phyloP scores from a whole-genome alignment of 1,140 invertebrate genomes.

The Atta colombica region DNA sequence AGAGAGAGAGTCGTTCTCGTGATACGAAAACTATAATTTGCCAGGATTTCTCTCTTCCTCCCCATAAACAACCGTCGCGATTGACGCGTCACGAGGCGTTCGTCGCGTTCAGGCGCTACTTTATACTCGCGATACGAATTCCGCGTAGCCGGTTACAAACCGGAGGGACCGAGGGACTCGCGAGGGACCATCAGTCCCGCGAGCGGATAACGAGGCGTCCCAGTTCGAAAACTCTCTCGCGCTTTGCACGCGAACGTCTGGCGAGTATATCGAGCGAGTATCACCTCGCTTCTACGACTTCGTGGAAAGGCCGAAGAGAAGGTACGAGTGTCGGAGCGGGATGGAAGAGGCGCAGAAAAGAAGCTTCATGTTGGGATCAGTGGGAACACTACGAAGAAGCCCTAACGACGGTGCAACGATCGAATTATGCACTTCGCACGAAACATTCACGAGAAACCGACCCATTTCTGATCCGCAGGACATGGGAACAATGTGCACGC shows the following conservation, averaged over 20 bases:
- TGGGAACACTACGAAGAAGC: slow-evolving; percentile 46
- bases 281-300: slow-evolving; percentile 64
- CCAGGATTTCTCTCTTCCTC: slow-evolving; percentile 67
- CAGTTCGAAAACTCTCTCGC: slow-evolving; percentile 68
- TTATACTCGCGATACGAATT: slow-evolving; percentile 64
- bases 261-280: slow-evolving; percentile 31
- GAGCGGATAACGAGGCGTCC: slow-evolving; percentile 73
- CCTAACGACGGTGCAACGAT: slow-evolving; percentile 58
- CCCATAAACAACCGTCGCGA: slow-evolving; percentile 59
- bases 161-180: slow-evolving; percentile 20
- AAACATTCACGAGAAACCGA: slow-evolving; percentile 62
- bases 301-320: slow-evolving; percentile 46
- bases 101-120: slow-evolving; percentile 50
- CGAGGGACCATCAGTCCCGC: slow-evolving; percentile 64
- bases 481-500: slow-evolving; percentile 33
- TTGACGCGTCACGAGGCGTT: slow-evolving; percentile 59
- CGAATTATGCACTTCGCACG: slow-evolving; percentile 67
- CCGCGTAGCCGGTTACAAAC: slow-evolving; percentile 64
- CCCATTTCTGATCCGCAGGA: slow-evolving; percentile 39
- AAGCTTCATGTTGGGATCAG: slow-evolving; percentile 41
- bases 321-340: slow-evolving; percentile 6
- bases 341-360: slow-evolving; percentile 1
- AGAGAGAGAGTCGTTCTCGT: slow-evolving; percentile 69
- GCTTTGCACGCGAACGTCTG: slow-evolving; percentile 69
- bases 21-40: slow-evolving; percentile 81